Base-by-base conservation (phyloP, 2,888 invertebrate species). In the Anorthoa munda region DNA sequence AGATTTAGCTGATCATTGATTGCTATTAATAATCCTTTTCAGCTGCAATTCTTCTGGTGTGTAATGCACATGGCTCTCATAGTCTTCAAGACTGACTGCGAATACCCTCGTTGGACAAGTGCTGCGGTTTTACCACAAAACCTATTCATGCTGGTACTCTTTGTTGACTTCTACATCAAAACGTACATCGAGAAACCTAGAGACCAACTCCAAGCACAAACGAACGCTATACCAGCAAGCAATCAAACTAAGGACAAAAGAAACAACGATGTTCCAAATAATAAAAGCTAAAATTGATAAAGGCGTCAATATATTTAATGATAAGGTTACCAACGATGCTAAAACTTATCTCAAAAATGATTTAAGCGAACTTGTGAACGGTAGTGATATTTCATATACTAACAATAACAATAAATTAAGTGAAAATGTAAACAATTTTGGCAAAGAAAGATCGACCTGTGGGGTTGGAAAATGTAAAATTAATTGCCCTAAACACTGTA, bases 101-200 rank as follows among this genome's bases (percentile, higher is more conserved):
- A 85, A 0, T 97, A 96, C 85, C 97, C 98, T 2, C 94, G 95
- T 15, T 97, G 97, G 95, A 90, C 92, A 0, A 92, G 96, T 0
- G 94, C 96, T 0, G n/a, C 97, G 0, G 95, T 97, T 61, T 90
- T 97, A 0, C 97, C 97, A 0, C 98, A 98, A 88, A 97, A 97
- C 89, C 56, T 97, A 0, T 97, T 97, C 86, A 97, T 98, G 97
- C 92, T 98, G 0, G 86, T 97, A 4, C 91, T 98, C 2, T 98
- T 98, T 87, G 87, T 94, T 1, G 97, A 98, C 74, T 98, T 98
- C 89, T 98, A 98, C 82, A 96, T 97, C 64, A 97, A 97, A 86
- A 88, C 97, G 0, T 98, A 98, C 86, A 85, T 97, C 1, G 91
- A 77, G 23, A 95, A 95, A 78, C 91, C 92, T 0, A 87, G 86